phyloP scores from a whole-genome alignment of 2,113 vertebrate genomes.

The Tragelaphus imberbis region DNA sequence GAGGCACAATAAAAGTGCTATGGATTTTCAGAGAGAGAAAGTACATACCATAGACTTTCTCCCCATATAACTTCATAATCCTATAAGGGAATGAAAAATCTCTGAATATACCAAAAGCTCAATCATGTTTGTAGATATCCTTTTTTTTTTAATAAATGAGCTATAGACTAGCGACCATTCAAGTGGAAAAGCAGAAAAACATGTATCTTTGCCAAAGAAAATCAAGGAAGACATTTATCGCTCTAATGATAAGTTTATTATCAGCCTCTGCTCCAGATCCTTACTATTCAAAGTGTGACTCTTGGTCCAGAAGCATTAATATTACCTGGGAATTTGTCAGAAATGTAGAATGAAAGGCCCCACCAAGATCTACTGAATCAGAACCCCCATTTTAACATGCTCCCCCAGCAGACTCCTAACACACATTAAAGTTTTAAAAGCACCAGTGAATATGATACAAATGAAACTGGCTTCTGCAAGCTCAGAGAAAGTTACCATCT shows the following conservation, averaged over 20 bases:
- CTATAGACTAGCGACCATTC: background rate
- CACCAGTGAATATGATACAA: background rate
- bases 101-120: background rate
- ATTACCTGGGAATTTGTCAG: background rate
- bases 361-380: background rate
- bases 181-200: background rate
- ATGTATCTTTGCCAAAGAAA: background rate
- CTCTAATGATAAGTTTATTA: background rate
- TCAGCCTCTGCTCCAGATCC: background rate
- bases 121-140: background rate
- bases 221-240: background rate
- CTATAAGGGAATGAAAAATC: background rate
- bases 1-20: background rate
- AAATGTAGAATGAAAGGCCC: background rate
- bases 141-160: background rate
- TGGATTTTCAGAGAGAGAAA: background rate
- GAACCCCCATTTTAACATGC: background rate
- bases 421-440: background rate
- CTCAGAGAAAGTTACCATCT: slow-evolving; percentile 2
- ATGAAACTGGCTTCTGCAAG: background rate
- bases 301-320: background rate
- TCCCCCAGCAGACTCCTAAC: background rate
- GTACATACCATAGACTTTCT: background rate
- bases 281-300: background rate
- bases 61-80: background rate